Percentiles rank a stretch among this genome's conserved stretches.
Conservation (phyloP, 2,797 vertebrate species). For the Fratercula arctica region DNA sequence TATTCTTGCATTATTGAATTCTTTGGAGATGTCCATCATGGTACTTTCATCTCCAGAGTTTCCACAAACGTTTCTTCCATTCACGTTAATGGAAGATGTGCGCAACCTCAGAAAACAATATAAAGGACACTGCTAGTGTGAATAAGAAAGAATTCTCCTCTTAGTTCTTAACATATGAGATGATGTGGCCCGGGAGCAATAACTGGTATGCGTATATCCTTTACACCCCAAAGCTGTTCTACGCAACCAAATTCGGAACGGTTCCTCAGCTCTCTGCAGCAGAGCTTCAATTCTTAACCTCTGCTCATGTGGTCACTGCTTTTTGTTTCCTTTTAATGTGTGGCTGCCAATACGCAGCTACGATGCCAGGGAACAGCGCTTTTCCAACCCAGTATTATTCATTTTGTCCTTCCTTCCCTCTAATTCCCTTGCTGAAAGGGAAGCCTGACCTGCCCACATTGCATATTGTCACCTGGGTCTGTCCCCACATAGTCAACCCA, state of each 20-base stretch:
- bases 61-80: not conserved
- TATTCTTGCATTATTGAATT: not conserved
- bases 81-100: not conserved
- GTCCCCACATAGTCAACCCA: not conserved
- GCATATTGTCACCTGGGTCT: not conserved
- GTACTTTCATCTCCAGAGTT: not conserved
- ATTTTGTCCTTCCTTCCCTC: not conserved
- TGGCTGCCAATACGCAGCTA: not conserved
- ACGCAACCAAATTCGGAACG: not conserved
- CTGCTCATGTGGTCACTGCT: not conserved
- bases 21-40: not conserved
- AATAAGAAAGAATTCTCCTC: not conserved
- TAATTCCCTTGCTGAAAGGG: not conserved
- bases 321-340: not conserved
- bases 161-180: not conserved
- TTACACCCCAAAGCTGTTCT: not conserved
- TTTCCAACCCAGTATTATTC: not conserved
- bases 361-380: not conserved
- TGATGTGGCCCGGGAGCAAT: rapidly evolving
- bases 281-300: not conserved
- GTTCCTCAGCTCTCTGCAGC: not conserved
- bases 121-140: not conserved
- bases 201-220: not conserved
- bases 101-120: not conserved
- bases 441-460: not conserved